Evolutionary conservation across 1,140 invertebrate species (phyloP), one percentile per base, ranked within the genome.

Genomic region (Drosophila punjabiensis): DNA sequence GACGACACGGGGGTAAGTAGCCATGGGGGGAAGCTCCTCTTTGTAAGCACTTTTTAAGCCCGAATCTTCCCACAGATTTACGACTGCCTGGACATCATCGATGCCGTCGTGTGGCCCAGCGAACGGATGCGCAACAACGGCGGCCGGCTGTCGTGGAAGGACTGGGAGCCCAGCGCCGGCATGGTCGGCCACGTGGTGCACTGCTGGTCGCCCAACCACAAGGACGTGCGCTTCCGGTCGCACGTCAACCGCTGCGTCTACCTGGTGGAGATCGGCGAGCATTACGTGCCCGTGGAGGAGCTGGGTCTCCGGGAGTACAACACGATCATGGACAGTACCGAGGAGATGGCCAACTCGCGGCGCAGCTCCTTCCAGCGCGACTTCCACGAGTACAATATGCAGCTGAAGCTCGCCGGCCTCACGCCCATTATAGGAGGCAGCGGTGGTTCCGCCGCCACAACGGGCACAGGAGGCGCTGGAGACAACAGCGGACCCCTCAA

Each of bases 151-250:
- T 95, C 95, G 74, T 99, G 98, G 98, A 96, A 96, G 50, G 96
- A 97, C 76, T 99, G 98, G 98, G 94, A 96, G 61, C 98, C 98
- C 0, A 95, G 96, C 70, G 95, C 96, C 47, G 98, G 98, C 2
- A 98, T 98, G 98, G 97, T 98, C 91, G 98, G 98, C 73, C 94
- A 96, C 92, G 96, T 98, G 20, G 97, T 98, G 13, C 98, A 99
- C 93, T 96, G 96, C 76, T 99, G 98, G 98, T 95, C 96, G 20
- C 98, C 98, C 0, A 97, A 96, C 93, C 98, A 99, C 94, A 95
- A 96, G 63, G 97, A 99, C 93, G 95, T 96, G 0, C 95, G 95
- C 77, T 95, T 96, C 52, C 95, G 98, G 8, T 98, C 98, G 14
- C 97, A 98, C 91, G 96, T 98, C 1, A 98, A 98, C 92, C 96